phyloP scores from a whole-genome alignment of 2,797 vertebrate genomes.

The Poeciliopsis infans region DNA sequence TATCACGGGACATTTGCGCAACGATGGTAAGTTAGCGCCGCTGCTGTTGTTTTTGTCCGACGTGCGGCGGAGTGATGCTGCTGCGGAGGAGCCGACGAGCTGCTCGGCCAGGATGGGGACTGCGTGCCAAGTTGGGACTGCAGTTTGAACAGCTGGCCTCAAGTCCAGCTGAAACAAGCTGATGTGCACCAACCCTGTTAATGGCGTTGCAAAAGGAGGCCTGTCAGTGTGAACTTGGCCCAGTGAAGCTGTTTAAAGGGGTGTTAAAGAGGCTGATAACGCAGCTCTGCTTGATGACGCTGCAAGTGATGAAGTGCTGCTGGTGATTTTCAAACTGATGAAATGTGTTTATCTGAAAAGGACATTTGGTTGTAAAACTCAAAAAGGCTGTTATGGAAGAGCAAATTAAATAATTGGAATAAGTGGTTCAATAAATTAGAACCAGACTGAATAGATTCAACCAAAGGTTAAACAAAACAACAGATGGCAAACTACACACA shows the following conservation, averaged over 20 bases:
- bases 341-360: neutral
- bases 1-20: constrained; percentile 37
- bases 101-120: constrained; percentile 15
- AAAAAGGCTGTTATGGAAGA: neutral
- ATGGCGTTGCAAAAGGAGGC: constrained; percentile 25
- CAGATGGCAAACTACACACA: neutral
- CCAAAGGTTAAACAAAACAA: neutral
- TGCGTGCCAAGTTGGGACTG: constrained; percentile 63
- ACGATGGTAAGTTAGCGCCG: constrained; percentile 64
- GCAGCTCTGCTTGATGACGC: constrained; percentile 4
- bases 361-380: neutral
- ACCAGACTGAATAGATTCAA: neutral
- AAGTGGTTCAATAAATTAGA: neutral
- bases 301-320: constrained; percentile 9
- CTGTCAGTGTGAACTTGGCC: constrained; percentile 10
- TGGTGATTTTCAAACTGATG: neutral
- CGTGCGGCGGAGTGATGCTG: neutral
- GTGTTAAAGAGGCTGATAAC: constrained; percentile 7
- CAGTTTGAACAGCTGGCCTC: constrained; percentile 63
- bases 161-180: neutral
- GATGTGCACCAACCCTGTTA: neutral
- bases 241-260: constrained; percentile 14
- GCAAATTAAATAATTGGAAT: neutral
- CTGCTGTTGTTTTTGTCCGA: neutral
- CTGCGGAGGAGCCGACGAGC: neutral